phyloP scores from a whole-genome alignment of 2,888 invertebrate species.

The Neoscelio sp. region DNA sequence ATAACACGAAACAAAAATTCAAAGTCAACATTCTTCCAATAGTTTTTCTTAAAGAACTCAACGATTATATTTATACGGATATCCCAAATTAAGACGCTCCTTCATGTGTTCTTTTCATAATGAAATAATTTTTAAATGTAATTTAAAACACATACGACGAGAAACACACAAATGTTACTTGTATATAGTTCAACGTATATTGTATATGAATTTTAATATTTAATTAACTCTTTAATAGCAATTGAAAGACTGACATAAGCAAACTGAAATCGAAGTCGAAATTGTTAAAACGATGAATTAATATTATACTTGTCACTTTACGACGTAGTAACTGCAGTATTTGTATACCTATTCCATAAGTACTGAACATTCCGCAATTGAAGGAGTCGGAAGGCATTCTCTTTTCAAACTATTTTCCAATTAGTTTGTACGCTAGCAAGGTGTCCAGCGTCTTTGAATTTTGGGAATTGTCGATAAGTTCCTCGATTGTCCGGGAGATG shows the following conservation, averaged over 20 bases:
- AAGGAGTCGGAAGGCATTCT: background rate
- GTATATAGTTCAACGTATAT: conserved; percentile 43
- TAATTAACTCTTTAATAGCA: conserved; percentile 38
- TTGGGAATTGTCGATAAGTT: no score
- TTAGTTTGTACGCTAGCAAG: no score
- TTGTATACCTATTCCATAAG: conserved; percentile 32
- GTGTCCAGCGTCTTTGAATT: no score
- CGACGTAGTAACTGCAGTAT: conserved; percentile 24
- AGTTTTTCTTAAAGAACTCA: no score
- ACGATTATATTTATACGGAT: no score
- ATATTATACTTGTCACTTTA: conserved; percentile 13
- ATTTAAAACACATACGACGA: background rate
- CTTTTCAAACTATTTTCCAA: background rate
- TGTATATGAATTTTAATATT: conserved; percentile 41
- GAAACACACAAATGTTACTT: conserved; percentile 19
- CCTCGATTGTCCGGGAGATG: no score
- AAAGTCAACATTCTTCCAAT: no score
- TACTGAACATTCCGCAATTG: conserved; percentile 32
- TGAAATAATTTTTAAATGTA: background rate
- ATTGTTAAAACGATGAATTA: conserved; percentile 28
- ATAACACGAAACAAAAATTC: no score
- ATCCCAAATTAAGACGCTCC: no score
- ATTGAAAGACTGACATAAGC: conserved; percentile 48
- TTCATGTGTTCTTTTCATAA: no score
- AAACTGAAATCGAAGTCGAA: conserved; percentile 26